Percentiles rank a stretch among this genome's conserved stretches.
These are phyloP conservation scores for Hirtodrosophila duncani DNA, from an alignment of 2,888 invertebrate species.

Conservation along the genomic window DNA sequence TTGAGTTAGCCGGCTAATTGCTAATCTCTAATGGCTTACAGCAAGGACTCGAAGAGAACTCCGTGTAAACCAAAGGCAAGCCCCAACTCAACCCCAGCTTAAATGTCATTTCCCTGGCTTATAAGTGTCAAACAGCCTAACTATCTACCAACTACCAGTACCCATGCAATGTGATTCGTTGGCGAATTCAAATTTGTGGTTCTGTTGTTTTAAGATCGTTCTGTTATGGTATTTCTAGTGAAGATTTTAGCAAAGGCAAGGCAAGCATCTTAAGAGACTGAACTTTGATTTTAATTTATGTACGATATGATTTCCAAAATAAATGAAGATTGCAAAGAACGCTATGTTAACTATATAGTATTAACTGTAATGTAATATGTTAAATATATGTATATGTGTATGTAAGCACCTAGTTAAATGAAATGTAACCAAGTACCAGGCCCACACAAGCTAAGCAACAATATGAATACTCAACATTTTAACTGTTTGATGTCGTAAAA, in stretches of 20 bases:
- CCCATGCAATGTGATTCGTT: too few species aligned
- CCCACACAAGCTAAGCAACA: conserved; percentile 1
- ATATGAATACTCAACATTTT: conserved; percentile 32
- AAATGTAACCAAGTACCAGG: conserved; percentile 24
- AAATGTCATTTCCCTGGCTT: too few species aligned
- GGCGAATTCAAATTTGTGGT: too few species aligned
- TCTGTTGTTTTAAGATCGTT: too few species aligned
- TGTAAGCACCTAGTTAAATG: too few species aligned
- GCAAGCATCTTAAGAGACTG: conserved; percentile 68
- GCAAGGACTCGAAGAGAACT: conserved; percentile 78
- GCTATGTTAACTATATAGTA: conserved; percentile 5
- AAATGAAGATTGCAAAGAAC: too few species aligned
- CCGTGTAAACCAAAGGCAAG: conserved; percentile 63
- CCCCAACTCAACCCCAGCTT: not conserved
- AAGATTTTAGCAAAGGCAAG: conserved; percentile 42
- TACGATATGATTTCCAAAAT: too few species aligned
- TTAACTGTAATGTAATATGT: too few species aligned
- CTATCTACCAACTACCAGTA: too few species aligned
- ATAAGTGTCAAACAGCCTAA: too few species aligned
- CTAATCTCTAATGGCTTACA: conserved; percentile 33
- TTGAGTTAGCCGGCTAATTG: conserved; percentile 3
- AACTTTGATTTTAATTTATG: conserved; percentile 45
- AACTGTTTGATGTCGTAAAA: conserved; percentile 53
- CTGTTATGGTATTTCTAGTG: conserved; percentile 1
- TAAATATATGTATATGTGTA: too few species aligned